Evolutionary conservation across 2,113 vertebrate species (phyloP).

Genomic region (Naja naja): DNA sequence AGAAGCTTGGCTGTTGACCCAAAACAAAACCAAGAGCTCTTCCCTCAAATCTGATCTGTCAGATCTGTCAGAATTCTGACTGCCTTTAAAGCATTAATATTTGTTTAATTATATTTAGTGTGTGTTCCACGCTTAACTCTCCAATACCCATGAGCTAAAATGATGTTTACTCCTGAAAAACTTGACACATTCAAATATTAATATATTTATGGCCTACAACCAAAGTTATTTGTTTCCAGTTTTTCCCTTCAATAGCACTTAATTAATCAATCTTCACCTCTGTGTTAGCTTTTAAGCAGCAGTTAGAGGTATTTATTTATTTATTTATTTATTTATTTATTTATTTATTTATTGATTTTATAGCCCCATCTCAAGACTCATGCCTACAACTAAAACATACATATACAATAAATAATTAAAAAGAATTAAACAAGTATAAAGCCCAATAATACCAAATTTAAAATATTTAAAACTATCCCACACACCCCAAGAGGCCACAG

Average conservation of each 20-base stretch:
- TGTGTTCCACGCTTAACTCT: not conserved
- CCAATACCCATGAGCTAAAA: not conserved
- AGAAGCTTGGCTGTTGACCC: not conserved
- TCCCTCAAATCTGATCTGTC: not conserved
- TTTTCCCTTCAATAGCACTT: not conserved
- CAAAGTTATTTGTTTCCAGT: not conserved
- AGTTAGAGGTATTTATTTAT: not conserved
- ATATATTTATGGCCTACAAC: not conserved
- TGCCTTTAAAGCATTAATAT: not conserved
- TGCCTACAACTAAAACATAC: too few species aligned
- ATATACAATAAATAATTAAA: too few species aligned
- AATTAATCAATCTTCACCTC: not conserved
- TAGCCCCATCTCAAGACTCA: too few species aligned
- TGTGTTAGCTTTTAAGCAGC: not conserved
- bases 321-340: too few species aligned
- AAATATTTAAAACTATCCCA: too few species aligned
- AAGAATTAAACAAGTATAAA: too few species aligned
- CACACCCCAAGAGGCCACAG: too few species aligned
- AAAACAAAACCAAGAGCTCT: not conserved
- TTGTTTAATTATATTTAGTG: not conserved
- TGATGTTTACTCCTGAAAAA: not conserved
- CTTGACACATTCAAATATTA: not conserved
- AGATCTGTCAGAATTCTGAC: not conserved
- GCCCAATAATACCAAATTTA: too few species aligned
- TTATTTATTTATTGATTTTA: too few species aligned